Evolutionary conservation across 2,113 vertebrate genomes (phyloP), one percentile per base, ranked within the genome.

Genomic region (Percina caprodes): DNA sequence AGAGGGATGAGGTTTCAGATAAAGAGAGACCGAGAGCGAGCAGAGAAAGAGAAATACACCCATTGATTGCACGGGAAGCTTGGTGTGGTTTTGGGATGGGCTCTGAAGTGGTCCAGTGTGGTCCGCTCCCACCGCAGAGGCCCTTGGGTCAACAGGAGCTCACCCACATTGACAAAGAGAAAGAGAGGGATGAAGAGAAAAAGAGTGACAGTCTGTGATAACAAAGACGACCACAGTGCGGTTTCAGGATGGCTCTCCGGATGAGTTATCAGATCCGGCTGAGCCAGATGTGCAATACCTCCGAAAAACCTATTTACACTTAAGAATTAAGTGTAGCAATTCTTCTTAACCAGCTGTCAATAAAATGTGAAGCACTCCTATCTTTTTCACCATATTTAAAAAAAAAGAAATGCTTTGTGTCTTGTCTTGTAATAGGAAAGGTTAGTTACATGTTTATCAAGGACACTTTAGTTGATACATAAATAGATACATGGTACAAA

Each of bases 31-130:
- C 72, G 85, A 56, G 80, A 84, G 74, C 79, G 74, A 76, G 79
- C 60, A 33, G 52, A 81, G 76, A 83, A 23, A 59, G 68, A 88
- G 84, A 86, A 78, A 69, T 70, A 74, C 62, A 30, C 70, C 75
- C 86, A 33, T 83, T 51, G 79, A 89, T 78, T 83, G 80, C 69
- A 84, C 48, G 62, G 82, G 82, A 85, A 63, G 72, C 67, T 46
- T 69, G 79, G 84, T 89, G 89, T 69, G 90, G 89, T 92, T 91
- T 83, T 13, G 70, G 74, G 83, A 81, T 16, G 69, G 84, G 73
- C 81, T 91, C 89, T 90, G 92, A 94, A 93, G 92, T 93, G 91
- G 92, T 92, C 79, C 84, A 9, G 46, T 14, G 66, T 65, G 87
- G 80, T 83, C 85, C 71, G 35, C 82, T 84, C 69, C 77, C 51